These are phyloP conservation scores for Phaenicophaeus curvirostris DNA, from an alignment of 2,797 vertebrate genomes.

Conservation along the genomic window DNA sequence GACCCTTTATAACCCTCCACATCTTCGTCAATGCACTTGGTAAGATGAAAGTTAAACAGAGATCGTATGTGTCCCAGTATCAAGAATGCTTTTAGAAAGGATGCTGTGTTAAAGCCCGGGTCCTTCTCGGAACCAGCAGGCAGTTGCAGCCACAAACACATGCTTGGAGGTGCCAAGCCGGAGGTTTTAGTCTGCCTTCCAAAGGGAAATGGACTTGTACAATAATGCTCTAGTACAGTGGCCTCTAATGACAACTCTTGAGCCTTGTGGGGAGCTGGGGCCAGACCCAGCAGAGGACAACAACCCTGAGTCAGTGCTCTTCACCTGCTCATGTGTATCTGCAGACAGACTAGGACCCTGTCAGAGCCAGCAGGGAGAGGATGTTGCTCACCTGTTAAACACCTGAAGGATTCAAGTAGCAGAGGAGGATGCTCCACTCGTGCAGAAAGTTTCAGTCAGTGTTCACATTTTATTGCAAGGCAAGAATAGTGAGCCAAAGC, in stretches of 20 bases:
- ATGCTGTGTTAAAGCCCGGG: neutral
- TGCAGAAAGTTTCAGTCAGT: neutral
- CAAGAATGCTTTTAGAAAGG: neutral
- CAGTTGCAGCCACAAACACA: neutral
- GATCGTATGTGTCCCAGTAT: neutral
- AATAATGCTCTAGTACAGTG: neutral
- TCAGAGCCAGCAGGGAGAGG: neutral
- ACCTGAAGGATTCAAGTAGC: neutral
- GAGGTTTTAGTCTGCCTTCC: neutral
- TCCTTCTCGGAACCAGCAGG: neutral
- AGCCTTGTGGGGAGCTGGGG: neutral
- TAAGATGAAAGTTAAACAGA: neutral
- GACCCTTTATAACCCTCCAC: neutral
- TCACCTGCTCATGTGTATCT: neutral
- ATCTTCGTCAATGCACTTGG: neutral
- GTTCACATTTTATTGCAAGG: neutral
- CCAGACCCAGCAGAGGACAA: neutral
- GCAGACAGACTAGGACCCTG: neutral
- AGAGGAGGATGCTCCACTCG: neutral
- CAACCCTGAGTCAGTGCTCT: neutral
- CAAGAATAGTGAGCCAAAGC: neutral
- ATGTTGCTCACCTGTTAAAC: accelerated
- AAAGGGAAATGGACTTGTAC: neutral
- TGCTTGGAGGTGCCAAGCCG: neutral
- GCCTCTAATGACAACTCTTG: neutral